phyloP scores from a whole-genome alignment of 2,888 invertebrate genomes.

The Eristalinus aeneus region DNA sequence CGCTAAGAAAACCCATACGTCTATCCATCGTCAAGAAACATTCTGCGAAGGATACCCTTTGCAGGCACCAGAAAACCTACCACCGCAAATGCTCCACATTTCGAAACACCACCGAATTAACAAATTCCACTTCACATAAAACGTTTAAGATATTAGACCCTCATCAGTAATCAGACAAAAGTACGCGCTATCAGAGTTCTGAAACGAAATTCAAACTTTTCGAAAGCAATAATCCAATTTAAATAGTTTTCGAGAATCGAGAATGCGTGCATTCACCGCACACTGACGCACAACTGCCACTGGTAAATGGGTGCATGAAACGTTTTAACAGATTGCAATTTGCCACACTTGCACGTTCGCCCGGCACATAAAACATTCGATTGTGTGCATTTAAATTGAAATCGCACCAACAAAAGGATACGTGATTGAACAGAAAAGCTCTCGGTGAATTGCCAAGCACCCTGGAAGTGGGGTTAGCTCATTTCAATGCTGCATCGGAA shows the following conservation, averaged over 20 bases:
- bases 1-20: no score
- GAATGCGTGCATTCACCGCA: neutral
- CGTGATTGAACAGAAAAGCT: conserved; percentile 39
- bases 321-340: neutral
- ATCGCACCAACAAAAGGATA: conserved; percentile 38
- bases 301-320: neutral
- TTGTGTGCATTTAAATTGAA: conserved; percentile 30
- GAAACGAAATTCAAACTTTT: neutral
- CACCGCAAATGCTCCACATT: no score
- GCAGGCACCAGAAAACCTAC: no score
- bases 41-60: no score
- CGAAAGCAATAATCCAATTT: neutral
- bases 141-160: neutral
- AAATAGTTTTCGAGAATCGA: neutral
- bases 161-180: neutral
- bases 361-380: conserved; percentile 17
- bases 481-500: conserved; percentile 39
- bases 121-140: no score
- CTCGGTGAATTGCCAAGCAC: conserved; percentile 20
- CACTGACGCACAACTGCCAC: neutral
- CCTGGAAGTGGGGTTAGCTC: conserved; percentile 29
- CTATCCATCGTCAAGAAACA: no score
- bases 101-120: no score
- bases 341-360: conserved; percentile 9
- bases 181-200: neutral